These are phyloP conservation scores for Ornithorhynchus anatinus DNA, from an alignment of 2,113 vertebrate genomes.

Conservation along the genomic window DNA sequence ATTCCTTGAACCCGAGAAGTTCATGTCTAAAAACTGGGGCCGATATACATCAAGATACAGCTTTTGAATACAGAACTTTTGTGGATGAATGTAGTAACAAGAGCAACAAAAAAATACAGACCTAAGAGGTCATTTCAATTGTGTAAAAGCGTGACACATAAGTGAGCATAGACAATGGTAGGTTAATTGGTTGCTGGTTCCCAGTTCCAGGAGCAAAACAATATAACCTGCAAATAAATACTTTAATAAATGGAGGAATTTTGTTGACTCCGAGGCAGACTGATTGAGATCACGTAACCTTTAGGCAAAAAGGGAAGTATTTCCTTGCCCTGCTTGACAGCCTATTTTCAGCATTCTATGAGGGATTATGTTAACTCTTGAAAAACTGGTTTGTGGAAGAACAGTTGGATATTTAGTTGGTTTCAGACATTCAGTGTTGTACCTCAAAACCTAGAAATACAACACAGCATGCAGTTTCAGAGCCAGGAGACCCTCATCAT, in stretches of 20 bases:
- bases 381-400: conserved; percentile 52
- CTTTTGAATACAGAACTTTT: not conserved
- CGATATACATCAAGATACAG: not conserved
- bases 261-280: not conserved
- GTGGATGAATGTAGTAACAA: not conserved
- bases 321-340: not conserved
- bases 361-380: conserved; percentile 48
- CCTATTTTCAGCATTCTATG: not conserved
- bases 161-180: not conserved
- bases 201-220: not conserved
- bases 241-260: too few relatives aligned
- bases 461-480: too few relatives aligned
- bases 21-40: not conserved
- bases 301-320: not conserved
- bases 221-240: not conserved
- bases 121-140: not conserved
- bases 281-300: conserved; percentile 2
- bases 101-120: not conserved
- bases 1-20: not conserved
- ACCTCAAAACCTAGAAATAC: too few relatives aligned
- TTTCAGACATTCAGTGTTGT: conserved; percentile 14
- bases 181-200: not conserved
- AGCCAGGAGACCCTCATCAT: too few relatives aligned
- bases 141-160: not conserved
- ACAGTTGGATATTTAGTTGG: conserved; percentile 30